Conservation (phyloP, 53 echinoderm and acorn worm genomes). For the Hippasteria phrygiana region DNA sequence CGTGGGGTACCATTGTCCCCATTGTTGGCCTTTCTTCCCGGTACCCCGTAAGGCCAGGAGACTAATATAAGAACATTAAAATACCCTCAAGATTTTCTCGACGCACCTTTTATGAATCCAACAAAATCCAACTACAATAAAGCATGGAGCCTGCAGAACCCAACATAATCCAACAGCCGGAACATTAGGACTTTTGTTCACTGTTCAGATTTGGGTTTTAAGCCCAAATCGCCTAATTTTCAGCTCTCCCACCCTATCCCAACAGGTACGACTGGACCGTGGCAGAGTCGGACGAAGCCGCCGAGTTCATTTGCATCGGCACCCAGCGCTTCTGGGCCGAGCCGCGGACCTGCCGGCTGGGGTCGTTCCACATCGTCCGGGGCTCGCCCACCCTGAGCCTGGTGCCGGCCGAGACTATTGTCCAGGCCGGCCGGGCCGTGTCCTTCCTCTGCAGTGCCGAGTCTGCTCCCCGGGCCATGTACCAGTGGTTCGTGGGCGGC, state of each 20-base stretch:
- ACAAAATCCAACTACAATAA: no score
- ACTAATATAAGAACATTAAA: no score
- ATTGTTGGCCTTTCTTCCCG: no score
- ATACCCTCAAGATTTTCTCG: no score
- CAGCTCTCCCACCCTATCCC: not conserved
- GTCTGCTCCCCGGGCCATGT: constrained; percentile 67
- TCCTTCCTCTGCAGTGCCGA: constrained; percentile 84
- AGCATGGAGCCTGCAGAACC: no score
- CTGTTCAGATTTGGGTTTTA: no score
- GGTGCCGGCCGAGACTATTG: constrained; percentile 56
- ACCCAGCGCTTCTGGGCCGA: constrained; percentile 80
- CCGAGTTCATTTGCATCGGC: constrained; percentile 74
- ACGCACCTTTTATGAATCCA: no score
- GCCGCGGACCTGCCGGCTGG: constrained; percentile 66
- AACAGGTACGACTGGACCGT: constrained; percentile 77
- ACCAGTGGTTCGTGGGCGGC: constrained; percentile 77
- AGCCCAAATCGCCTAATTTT: no score
- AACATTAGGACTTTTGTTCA: no score
- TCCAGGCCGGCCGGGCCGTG: constrained; percentile 54
- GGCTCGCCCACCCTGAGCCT: constrained; percentile 71
- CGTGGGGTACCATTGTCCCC: no score
- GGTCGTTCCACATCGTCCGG: constrained; percentile 73
- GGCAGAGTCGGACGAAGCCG: constrained; percentile 68
- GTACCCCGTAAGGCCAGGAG: no score
- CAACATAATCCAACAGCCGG: no score